Evolutionary conservation across 2,888 invertebrate species (phyloP).

Genomic region (Amblyjoppa fuscipennis): DNA sequence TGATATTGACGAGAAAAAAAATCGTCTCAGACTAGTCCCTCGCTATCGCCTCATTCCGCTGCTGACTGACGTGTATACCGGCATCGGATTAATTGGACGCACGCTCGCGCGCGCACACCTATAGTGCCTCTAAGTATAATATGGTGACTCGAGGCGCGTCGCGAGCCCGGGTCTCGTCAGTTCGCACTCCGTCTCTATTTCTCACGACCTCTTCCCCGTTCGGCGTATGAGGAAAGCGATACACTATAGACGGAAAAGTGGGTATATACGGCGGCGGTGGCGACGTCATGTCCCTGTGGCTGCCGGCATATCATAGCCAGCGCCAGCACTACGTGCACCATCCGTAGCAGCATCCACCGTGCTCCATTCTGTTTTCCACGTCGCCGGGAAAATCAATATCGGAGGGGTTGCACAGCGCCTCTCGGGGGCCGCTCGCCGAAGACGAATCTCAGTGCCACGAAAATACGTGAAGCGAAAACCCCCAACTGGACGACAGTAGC

Average conservation of each 20-base stretch:
- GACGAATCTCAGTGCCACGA: conserved; percentile 83
- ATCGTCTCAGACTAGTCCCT: not conserved
- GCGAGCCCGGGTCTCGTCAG: conserved; percentile 6
- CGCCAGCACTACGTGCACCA: conserved; percentile 60
- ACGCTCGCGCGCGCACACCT: conserved; percentile 13
- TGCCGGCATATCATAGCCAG: conserved; percentile 78
- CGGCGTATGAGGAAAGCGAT: conserved; percentile 46
- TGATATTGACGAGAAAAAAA: not conserved
- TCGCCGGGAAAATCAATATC: conserved; percentile 83
- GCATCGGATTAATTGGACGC: conserved; percentile 38
- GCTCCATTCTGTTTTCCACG: conserved; percentile 70
- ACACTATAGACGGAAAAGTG: conserved; percentile 34
- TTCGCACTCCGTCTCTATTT: conserved; percentile 35
- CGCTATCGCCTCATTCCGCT: not conserved
- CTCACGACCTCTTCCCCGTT: conserved; percentile 44
- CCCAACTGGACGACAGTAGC: conserved; percentile 66
- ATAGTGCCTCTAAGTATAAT: not conserved
- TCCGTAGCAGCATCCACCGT: conserved; percentile 51
- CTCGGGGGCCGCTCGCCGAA: conserved; percentile 79
- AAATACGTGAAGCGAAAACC: conserved; percentile 79
- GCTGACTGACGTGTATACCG: not conserved
- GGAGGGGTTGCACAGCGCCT: conserved; percentile 82
- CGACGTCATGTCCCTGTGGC: conserved; percentile 31
- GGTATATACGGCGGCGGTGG: conserved; percentile 33
- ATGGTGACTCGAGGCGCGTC: not conserved